A percentile compares a stretch with the other conserved stretches of the same genome.
Conservation (phyloP, 1,140 invertebrate species). For the Gerris buenoi region DNA sequence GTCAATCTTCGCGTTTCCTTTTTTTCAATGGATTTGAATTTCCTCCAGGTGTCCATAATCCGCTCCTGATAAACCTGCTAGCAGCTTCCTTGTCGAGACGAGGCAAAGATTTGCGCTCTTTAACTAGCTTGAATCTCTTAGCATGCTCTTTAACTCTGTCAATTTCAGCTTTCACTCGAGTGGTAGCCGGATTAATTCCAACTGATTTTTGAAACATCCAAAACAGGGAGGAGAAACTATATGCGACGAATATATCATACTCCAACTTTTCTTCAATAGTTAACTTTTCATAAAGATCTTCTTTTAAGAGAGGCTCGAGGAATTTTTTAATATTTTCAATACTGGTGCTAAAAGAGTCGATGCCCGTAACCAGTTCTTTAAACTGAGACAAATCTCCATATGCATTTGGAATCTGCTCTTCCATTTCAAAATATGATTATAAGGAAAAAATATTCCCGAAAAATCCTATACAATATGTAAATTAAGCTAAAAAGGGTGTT, state of each 20-base stretch:
- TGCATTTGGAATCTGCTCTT: too few relatives aligned
- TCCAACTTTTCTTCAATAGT: background rate
- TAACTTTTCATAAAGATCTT: background rate
- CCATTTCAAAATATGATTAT: too few relatives aligned
- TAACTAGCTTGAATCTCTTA: background rate
- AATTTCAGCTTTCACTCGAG: background rate
- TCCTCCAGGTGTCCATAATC: background rate
- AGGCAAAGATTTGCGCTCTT: background rate
- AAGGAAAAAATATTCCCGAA: too few relatives aligned
- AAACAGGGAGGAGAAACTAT: background rate
- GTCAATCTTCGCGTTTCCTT: too few relatives aligned
- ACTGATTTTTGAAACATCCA: background rate
- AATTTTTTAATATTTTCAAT: background rate
- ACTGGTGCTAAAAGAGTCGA: background rate
- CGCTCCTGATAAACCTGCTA: background rate
- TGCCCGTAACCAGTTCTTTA: background rate
- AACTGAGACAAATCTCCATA: constrained; percentile 3
- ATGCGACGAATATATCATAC: background rate
- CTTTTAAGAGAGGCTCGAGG: background rate
- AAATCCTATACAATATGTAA: too few relatives aligned
- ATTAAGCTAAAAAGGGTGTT: too few relatives aligned
- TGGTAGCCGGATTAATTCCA: background rate
- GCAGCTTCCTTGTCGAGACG: background rate
- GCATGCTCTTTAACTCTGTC: background rate
- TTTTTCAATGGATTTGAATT: too few relatives aligned